Base-by-base conservation (phyloP, 2,888 invertebrate species). In the Cheilosia grossa region DNA sequence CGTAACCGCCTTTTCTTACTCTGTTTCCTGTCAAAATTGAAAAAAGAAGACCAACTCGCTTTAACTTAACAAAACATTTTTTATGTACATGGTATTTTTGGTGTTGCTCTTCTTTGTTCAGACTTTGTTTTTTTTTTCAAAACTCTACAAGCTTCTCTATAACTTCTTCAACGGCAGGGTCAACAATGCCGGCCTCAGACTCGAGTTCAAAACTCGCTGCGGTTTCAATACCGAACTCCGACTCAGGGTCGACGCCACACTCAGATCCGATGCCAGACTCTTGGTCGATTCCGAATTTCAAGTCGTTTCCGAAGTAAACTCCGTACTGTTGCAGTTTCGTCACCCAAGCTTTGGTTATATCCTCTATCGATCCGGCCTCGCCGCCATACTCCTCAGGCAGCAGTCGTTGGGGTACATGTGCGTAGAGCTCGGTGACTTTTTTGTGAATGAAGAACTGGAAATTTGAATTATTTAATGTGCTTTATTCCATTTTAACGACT, bases 371-470 rank as follows among this genome's bases (percentile, higher is more conserved):
- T 87, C 93, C 92, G 72, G 92, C 93, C 21, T 92, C 91, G 1
- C 95, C 95, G 13, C 94, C 95, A 87, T 94, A 95, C 89, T 95
- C 95, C 4, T 89, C 91, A 2, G 95, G 95, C 40, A 95, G 90
- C 42, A 93, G 90, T 13, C 93, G 91, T 88, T 93, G 92, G 1
- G 94, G 94, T 42, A 95, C 91, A 74, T 92, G 88, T 87, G 86
- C 91, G 89, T 91, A 92, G 49, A 94, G 87, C 93, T 94, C 89
- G 49, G 40, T 51, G 1, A 87, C 30, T 17, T 63, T 69, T 37
- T 82, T 86, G 44, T 63, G 75, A 5, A 82, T 21, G 19, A 75
- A 74, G 42, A 81, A 75, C 72, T 74, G 82, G 93, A 94, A 89
- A 56, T 78, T 87, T 42, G 80, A 4, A 42, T 56, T 15, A 27